Evolutionary conservation across 2,797 vertebrate genomes (phyloP).

Genomic region (Dendrocincla tyrannina): DNA sequence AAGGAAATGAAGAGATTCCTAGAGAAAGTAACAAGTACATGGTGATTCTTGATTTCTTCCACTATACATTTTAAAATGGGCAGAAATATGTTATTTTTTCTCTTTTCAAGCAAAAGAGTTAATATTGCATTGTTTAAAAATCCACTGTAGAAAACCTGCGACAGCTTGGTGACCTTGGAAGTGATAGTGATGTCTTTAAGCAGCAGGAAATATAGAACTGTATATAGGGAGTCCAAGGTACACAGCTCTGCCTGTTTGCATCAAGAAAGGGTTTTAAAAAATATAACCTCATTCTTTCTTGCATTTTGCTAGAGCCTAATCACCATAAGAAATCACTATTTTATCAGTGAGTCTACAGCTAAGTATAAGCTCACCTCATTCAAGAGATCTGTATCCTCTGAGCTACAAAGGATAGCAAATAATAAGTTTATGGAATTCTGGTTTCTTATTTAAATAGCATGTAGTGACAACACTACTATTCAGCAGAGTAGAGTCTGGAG

Average conservation of each 20-base stretch:
- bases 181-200: background rate
- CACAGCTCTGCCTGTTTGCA: background rate
- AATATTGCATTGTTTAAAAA: background rate
- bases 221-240: background rate
- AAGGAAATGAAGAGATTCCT: background rate
- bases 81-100: background rate
- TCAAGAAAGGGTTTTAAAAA: background rate
- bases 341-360: background rate
- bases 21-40: background rate
- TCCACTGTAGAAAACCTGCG: background rate
- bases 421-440: slow-evolving; percentile 41
- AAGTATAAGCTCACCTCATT: background rate
- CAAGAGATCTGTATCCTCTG: background rate
- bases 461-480: slow-evolving; percentile 38
- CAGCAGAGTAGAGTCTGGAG: slow-evolving; percentile 38
- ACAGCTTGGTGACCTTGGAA: background rate
- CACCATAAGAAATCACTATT: background rate
- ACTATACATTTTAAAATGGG: background rate
- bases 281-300: background rate
- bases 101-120: background rate
- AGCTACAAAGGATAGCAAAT: background rate
- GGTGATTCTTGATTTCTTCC: background rate
- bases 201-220: background rate
- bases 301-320: slow-evolving; percentile 16
- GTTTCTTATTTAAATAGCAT: slow-evolving; percentile 46